A percentile compares a stretch with the other conserved stretches of the same genome.
Conservation (phyloP, 2,797 vertebrate genomes). For the Rhinoraja longicauda region DNA sequence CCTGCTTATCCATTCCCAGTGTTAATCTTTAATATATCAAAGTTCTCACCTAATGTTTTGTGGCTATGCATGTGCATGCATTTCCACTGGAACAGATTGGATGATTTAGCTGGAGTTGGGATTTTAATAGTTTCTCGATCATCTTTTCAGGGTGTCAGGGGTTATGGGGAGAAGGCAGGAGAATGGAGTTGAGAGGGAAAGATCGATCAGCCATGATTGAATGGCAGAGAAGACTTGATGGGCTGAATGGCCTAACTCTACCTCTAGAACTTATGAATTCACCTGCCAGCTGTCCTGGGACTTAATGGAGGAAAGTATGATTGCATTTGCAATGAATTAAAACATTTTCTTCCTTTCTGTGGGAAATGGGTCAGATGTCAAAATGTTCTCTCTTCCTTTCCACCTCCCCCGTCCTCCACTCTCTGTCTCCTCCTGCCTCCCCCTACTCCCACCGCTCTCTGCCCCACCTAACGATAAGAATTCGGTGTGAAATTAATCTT, state of each 20-base stretch:
- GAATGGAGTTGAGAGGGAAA: no score
- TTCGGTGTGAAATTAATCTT: neutral
- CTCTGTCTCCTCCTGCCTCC: no score
- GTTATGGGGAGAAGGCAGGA: no score
- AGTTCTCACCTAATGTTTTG: neutral
- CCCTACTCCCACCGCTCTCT: no score
- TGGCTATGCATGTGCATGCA: neutral
- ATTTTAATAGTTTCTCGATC: neutral
- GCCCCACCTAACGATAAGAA: neutral
- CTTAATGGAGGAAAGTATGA: neutral
- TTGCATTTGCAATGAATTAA: neutral
- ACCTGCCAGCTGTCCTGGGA: neutral
- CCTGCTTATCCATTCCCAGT: neutral
- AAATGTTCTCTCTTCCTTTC: no score
- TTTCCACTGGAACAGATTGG: neutral
- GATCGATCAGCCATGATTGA: no score
- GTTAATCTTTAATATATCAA: neutral
- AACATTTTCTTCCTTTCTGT: neutral
- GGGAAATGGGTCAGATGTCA: neutral
- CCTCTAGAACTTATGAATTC: neutral
- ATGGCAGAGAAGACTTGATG: no score
- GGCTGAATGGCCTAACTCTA: no score
- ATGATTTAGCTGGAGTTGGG: neutral
- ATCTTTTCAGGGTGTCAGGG: neutral
- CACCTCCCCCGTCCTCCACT: no score